These are phyloP conservation scores for Serinus canaria DNA, from an alignment of 2,113 vertebrate genomes.

Conservation along the genomic window DNA sequence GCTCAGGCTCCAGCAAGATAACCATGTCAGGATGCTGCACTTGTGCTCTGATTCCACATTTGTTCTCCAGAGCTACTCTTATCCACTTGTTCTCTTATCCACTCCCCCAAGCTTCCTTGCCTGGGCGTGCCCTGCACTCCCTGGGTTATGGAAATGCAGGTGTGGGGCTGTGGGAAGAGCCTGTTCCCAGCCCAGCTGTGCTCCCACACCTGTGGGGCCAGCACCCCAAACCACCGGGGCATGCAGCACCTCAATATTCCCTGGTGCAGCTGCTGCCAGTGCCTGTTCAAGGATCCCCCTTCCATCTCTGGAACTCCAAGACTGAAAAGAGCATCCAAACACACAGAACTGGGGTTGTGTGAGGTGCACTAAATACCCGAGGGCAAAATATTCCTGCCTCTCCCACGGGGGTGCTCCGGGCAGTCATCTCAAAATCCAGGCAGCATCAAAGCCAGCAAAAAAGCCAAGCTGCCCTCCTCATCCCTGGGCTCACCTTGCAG, in stretches of 20 bases:
- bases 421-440: not conserved
- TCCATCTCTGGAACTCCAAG: not conserved
- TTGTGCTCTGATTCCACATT: not conserved
- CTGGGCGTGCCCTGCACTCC: not conserved
- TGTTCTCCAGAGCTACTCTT: not conserved
- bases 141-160: not conserved
- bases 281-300: fast-evolving
- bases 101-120: not conserved
- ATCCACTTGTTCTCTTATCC: not conserved
- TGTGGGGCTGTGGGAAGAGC: fast-evolving
- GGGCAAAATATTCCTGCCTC: not conserved
- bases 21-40: not conserved
- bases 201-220: not conserved
- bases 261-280: not conserved
- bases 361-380: not conserved
- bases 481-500: not conserved
- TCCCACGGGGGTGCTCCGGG: not conserved
- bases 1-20: not conserved
- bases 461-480: not conserved
- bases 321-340: not conserved
- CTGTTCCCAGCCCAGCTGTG: not conserved
- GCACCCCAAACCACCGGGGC: not conserved
- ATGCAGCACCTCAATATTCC: not conserved
- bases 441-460: not conserved
- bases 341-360: fast-evolving